Conservation (phyloP, 2,888 invertebrate genomes). For the Asteroscopus sphinx region DNA sequence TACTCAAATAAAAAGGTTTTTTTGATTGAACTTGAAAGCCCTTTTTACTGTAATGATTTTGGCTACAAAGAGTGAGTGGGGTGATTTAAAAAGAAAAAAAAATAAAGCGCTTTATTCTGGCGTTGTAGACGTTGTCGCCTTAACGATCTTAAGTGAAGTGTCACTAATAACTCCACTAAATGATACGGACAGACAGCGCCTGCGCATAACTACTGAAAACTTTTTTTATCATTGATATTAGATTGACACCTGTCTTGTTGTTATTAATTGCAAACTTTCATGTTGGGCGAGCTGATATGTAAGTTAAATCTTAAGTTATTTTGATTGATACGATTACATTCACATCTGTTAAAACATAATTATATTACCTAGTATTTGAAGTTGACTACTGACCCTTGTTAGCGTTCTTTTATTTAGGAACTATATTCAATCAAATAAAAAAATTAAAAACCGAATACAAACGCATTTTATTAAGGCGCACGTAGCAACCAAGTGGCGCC, state of each 20-base stretch:
- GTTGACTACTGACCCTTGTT: too few species aligned
- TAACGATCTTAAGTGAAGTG: conserved; percentile 56
- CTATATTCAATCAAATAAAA: too few species aligned
- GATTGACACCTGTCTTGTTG: conserved; percentile 53
- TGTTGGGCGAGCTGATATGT: conserved; percentile 7
- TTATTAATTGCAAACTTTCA: conserved; percentile 44
- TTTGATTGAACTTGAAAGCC: conserved; percentile 28
- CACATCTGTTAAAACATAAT: not conserved
- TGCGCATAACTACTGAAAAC: conserved; percentile 47
- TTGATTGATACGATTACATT: conserved; percentile 8
- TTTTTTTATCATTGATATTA: conserved; percentile 35
- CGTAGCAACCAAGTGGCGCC: too few species aligned
- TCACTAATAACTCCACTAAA: conserved; percentile 49
- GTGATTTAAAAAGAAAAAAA: conserved; percentile 27
- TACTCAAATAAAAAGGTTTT: conserved; percentile 26
- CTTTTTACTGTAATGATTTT: conserved; percentile 30
- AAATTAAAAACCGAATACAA: too few species aligned
- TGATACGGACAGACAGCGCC: conserved; percentile 29
- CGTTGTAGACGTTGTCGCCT: conserved; percentile 42
- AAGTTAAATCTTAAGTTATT: conserved; percentile 6
- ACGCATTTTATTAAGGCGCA: too few species aligned
- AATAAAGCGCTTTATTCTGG: conserved; percentile 21
- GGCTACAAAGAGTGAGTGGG: conserved; percentile 28
- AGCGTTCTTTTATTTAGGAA: too few species aligned
- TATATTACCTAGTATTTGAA: too few species aligned